Percentiles rank a stretch among this genome's conserved stretches.
Evolutionary conservation across 2,797 vertebrate genomes (phyloP).

Genomic region (Pseudochromis fuscus): DNA sequence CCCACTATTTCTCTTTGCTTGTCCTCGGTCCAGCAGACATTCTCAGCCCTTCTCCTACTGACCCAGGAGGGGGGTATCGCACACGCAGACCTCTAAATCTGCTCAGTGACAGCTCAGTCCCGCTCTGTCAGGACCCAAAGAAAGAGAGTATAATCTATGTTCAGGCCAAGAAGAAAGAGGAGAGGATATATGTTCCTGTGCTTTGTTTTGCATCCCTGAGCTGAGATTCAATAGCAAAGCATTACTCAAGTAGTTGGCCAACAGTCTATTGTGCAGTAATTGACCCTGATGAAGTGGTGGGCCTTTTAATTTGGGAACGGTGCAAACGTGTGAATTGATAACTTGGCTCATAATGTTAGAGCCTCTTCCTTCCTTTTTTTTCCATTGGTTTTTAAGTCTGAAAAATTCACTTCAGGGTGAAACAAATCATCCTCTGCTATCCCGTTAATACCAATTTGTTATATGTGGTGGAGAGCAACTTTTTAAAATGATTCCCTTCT

Average conservation of each 20-base stretch:
- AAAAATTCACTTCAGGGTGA: background rate
- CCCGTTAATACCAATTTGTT: slow-evolving; percentile 5
- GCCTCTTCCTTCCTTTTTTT: slow-evolving; percentile 43
- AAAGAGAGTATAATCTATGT: slow-evolving; percentile 85
- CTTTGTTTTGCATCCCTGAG: slow-evolving; percentile 83
- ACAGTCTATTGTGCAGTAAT: slow-evolving; percentile 84
- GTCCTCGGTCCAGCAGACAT: slow-evolving; percentile 63
- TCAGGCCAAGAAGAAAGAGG: slow-evolving; percentile 75
- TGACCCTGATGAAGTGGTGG: slow-evolving; percentile 85
- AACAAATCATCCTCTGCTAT: background rate
- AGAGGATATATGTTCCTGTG: slow-evolving; percentile 78
- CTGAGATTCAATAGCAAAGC: slow-evolving; percentile 79
- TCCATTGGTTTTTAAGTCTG: slow-evolving; percentile 30
- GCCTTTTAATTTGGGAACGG: slow-evolving; percentile 81
- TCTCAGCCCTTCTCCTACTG: slow-evolving; percentile 75
- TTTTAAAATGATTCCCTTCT: slow-evolving; percentile 6
- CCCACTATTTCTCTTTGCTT: slow-evolving; percentile 80
- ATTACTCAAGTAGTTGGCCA: slow-evolving; percentile 77
- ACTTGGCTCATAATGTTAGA: slow-evolving; percentile 71
- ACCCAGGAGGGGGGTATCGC: slow-evolving; percentile 78
- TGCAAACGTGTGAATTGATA: slow-evolving; percentile 79
- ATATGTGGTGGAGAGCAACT: background rate
- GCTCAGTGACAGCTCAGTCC: slow-evolving; percentile 83
- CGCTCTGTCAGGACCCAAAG: slow-evolving; percentile 82
- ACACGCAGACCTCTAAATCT: slow-evolving; percentile 87